Conservation (phyloP, 2,888 invertebrate species). For the Thera britannica region DNA sequence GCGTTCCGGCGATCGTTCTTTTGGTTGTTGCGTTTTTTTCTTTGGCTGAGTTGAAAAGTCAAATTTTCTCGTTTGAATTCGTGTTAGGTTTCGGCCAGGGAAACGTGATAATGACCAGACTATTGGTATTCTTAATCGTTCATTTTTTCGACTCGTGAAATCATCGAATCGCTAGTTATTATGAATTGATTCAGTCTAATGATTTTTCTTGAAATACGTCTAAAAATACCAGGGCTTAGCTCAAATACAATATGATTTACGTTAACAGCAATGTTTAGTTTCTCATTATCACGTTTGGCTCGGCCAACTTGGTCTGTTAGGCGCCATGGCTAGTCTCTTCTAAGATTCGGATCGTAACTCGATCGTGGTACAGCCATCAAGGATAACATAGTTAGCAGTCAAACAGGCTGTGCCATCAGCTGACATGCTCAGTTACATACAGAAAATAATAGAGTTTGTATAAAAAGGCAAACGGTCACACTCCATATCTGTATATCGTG, state of each 20-base stretch:
- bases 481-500: constrained; percentile 77
- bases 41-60: constrained; percentile 75
- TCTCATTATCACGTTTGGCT: constrained; percentile 26
- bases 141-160: neutral
- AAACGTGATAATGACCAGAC: constrained; percentile 27
- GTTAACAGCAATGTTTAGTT: neutral
- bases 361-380: constrained; percentile 8
- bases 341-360: constrained; percentile 11
- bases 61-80: constrained; percentile 65
- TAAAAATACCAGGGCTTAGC: neutral
- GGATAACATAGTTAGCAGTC: constrained; percentile 11
- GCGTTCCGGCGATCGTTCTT: constrained; percentile 85
- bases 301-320: neutral
- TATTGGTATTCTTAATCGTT: neutral
- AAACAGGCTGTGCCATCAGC: constrained; percentile 7
- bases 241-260: neutral
- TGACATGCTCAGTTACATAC: constrained; percentile 16
- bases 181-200: neutral
- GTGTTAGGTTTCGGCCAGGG: constrained; percentile 17
- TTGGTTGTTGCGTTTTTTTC: constrained; percentile 60
- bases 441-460: constrained; percentile 29
- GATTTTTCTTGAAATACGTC: neutral
- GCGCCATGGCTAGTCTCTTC: constrained; percentile 19
- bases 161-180: neutral
- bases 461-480: constrained; percentile 69